Conservation (phyloP, 2,888 invertebrate species). For the Erannis defoliaria region DNA sequence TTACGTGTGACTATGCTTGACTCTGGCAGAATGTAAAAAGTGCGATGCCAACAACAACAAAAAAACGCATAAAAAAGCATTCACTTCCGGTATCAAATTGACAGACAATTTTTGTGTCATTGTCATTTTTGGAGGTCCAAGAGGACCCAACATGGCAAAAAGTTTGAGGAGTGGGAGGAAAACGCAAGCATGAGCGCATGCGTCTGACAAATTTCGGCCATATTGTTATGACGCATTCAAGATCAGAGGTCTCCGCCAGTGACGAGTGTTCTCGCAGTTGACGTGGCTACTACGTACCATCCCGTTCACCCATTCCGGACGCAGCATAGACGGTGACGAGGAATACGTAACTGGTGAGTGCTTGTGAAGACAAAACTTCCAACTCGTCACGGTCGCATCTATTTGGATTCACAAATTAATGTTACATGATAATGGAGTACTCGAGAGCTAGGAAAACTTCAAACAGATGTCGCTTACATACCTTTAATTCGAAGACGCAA, state of each 20-base stretch:
- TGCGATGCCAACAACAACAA: neutral
- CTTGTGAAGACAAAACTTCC: conserved; percentile 86
- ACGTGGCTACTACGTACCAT: conserved; percentile 97
- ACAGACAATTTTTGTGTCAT: conserved; percentile 15
- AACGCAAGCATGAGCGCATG: conserved; percentile 69
- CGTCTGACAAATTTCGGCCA: conserved; percentile 87
- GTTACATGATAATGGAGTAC: conserved; percentile 61
- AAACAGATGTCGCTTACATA: conserved; percentile 65
- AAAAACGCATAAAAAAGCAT: neutral
- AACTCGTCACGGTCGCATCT: conserved; percentile 83
- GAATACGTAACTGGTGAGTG: conserved; percentile 97
- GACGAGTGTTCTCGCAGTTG: conserved; percentile 95
- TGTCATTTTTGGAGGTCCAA: conserved; percentile 13
- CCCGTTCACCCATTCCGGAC: conserved; percentile 97
- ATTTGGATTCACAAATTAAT: conserved; percentile 79
- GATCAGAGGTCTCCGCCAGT: conserved; percentile 92
- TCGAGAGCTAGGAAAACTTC: conserved; percentile 56
- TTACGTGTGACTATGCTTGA: too few relatives aligned
- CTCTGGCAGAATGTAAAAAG: too few relatives aligned
- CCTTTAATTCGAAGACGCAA: conserved; percentile 66
- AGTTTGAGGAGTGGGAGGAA: conserved; percentile 40
- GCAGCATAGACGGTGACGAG: conserved; percentile 97
- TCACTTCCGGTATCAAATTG: conserved; percentile 19
- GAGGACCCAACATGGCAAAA: conserved; percentile 23
- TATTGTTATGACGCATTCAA: conserved; percentile 92